phyloP scores from a whole-genome alignment of 2,113 vertebrate genomes.

The Leuciscus idus region DNA sequence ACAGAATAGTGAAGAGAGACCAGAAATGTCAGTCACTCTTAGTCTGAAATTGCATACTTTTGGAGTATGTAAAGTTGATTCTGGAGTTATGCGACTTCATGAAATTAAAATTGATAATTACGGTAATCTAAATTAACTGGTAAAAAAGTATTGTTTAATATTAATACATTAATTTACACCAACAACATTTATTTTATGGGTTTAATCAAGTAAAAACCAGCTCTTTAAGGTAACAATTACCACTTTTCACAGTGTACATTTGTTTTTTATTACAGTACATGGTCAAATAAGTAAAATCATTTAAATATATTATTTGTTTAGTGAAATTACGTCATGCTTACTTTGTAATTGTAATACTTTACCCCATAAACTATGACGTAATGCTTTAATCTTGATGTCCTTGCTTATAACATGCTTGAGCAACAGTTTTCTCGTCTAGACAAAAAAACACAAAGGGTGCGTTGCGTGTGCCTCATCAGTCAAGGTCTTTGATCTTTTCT shows the following conservation, averaged over 20 bases:
- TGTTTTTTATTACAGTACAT: neutral
- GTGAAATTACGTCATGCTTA: neutral
- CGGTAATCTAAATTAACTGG: too few relatives aligned
- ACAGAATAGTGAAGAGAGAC: neutral
- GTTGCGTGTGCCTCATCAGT: conserved; percentile 50
- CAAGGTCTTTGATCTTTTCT: conserved; percentile 59
- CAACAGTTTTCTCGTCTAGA: conserved; percentile 55
- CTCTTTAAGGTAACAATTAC: too few relatives aligned
- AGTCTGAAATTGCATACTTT: neutral
- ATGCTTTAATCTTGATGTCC: conserved; percentile 54
- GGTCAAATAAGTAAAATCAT: neutral
- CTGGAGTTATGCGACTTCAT: neutral
- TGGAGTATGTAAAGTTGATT: neutral
- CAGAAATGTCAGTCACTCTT: neutral
- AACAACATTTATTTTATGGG: too few relatives aligned
- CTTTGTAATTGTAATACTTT: neutral
- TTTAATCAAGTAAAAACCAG: too few relatives aligned
- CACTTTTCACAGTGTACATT: neutral
- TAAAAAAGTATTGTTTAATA: too few relatives aligned
- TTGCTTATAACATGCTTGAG: conserved; percentile 52
- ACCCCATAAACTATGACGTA: conserved; percentile 20
- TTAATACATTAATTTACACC: too few relatives aligned
- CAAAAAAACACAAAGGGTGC: conserved; percentile 56
- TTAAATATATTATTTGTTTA: neutral
- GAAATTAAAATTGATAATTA: neutral